These are phyloP conservation scores for Thaumatotibia leucotreta DNA, from an alignment of 1,140 invertebrate genomes.

Conservation along the genomic window DNA sequence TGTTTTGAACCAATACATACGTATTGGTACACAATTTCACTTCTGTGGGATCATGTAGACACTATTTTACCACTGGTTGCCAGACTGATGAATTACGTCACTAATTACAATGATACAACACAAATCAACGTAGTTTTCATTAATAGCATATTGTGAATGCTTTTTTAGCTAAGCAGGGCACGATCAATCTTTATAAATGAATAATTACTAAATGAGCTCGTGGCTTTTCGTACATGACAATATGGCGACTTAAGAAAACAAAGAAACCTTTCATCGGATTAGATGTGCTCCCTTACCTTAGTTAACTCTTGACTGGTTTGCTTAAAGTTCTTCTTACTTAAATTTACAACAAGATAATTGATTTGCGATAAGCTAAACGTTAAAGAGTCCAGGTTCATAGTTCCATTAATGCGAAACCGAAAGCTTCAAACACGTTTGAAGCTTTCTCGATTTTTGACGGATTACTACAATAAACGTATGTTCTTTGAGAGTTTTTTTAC, in stretches of 20 bases:
- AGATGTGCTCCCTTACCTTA: constrained; percentile 62
- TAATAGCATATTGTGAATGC: neutral
- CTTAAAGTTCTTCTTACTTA: constrained; percentile 97
- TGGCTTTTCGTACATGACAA: constrained; percentile 52
- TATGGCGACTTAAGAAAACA: constrained; percentile 71
- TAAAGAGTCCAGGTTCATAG: constrained; percentile 99
- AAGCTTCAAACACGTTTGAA: constrained; percentile 87
- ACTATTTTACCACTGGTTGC: neutral
- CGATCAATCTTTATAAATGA: constrained; percentile 16
- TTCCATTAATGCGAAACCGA: constrained; percentile 87
- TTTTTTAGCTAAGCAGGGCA: constrained; percentile 18
- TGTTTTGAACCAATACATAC: neutral
- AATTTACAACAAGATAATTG: constrained; percentile 96
- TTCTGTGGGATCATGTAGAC: neutral
- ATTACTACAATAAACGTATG: constrained; percentile 58
- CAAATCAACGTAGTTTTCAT: neutral
- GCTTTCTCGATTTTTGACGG: constrained; percentile 79
- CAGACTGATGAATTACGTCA: neutral
- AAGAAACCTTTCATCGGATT: constrained; percentile 39
- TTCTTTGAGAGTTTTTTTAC: constrained; percentile 63
- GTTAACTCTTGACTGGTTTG: constrained; percentile 86
- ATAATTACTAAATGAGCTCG: constrained; percentile 40
- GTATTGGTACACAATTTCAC: neutral
- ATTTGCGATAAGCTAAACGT: constrained; percentile 98
- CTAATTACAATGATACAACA: constrained; percentile 5